phyloP scores from a whole-genome alignment of 2,797 vertebrate genomes.

The Tenualosa thibaudeaui region DNA sequence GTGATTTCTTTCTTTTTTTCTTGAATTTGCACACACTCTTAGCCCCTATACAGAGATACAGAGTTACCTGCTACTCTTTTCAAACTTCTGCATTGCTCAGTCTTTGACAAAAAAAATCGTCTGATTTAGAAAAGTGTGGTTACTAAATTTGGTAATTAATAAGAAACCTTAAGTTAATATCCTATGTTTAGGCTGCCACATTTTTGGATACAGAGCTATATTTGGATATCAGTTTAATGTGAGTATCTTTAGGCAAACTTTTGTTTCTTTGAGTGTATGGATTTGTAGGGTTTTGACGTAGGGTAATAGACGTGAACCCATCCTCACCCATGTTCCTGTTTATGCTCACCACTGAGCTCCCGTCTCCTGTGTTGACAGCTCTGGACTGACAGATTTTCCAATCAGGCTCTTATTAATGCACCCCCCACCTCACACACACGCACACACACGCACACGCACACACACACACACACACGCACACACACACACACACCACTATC shows the following conservation, averaged over 20 bases:
- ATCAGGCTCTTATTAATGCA: slow-evolving; percentile 59
- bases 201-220: not conserved
- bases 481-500: not conserved
- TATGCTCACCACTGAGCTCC: slow-evolving; percentile 47
- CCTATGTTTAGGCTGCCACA: not conserved
- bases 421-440: not conserved
- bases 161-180: not conserved
- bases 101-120: not conserved
- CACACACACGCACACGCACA: not conserved
- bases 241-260: not conserved
- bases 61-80: not conserved
- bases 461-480: not conserved
- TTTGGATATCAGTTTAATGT: not conserved
- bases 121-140: not conserved
- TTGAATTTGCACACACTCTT: not conserved
- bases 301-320: not conserved
- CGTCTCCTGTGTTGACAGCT: slow-evolving; percentile 40
- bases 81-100: not conserved
- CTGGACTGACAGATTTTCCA: slow-evolving; percentile 55
- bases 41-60: not conserved
- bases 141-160: not conserved
- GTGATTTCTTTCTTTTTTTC: not conserved
- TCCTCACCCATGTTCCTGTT: slow-evolving; percentile 4
- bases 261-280: not conserved
- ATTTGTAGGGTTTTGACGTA: not conserved